A percentile compares a stretch with the other conserved stretches of the same genome.
phyloP scores from a whole-genome alignment of 2,888 invertebrate species.

The Drosophila hawaiiensis region DNA sequence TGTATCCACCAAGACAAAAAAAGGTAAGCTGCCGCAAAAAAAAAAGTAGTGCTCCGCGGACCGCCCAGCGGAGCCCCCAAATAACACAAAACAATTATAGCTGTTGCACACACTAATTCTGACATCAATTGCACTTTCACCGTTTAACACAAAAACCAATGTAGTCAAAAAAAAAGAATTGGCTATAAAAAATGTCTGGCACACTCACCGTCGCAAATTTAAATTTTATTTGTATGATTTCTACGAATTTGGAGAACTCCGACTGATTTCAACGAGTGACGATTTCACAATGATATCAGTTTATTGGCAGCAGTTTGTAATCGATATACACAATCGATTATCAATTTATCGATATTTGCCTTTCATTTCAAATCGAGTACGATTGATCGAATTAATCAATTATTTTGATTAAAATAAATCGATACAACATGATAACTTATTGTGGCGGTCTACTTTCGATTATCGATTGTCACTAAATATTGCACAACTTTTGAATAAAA shows the following conservation, averaged over 20 bases:
- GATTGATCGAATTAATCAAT: neutral
- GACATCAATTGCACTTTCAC: conserved; percentile 35
- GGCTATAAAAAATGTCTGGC: conserved; percentile 6
- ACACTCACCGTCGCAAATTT: conserved; percentile 51
- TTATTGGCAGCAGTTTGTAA: neutral
- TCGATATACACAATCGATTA: neutral
- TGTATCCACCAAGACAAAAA: conserved; percentile 54
- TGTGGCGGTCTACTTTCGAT: neutral
- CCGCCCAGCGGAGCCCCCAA: conserved; percentile 48
- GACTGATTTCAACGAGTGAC: conserved; percentile 9
- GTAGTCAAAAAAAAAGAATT: conserved; percentile 4
- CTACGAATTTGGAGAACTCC: neutral
- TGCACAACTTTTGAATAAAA: neutral
- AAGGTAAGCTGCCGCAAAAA: conserved; percentile 61
- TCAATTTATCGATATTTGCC: neutral
- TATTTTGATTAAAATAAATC: neutral
- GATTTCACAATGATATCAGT: conserved; percentile 35
- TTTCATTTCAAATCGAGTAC: neutral
- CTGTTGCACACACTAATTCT: conserved; percentile 13
- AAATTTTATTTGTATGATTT: neutral
- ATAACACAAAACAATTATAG: conserved; percentile 11
- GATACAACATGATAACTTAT: neutral
- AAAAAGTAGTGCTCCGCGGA: conserved; percentile 69
- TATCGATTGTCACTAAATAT: neutral
- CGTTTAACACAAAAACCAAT: conserved; percentile 12